phyloP scores from a whole-genome alignment of 2,113 vertebrate species.

The Micronisus gabar region DNA sequence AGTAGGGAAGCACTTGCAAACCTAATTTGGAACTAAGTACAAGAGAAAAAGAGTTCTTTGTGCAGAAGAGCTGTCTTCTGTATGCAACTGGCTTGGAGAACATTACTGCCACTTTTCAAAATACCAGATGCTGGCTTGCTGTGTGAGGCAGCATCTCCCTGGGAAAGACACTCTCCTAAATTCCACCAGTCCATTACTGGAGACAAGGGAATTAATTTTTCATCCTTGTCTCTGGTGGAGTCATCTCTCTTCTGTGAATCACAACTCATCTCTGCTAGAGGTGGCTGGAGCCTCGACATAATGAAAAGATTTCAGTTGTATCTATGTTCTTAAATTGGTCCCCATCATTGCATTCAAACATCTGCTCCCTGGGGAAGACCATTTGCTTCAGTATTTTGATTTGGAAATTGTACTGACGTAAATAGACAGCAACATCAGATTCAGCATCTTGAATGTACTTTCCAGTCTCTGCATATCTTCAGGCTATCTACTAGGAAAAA shows the following conservation, averaged over 20 bases:
- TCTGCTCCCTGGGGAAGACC: slow-evolving; percentile 5
- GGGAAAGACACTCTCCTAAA: not conserved
- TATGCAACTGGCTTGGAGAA: not conserved
- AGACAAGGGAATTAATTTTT: not conserved
- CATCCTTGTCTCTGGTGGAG: not conserved
- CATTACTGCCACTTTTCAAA: not conserved
- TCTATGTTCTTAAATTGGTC: not conserved
- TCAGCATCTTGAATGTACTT: slow-evolving; percentile 1
- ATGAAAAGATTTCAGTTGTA: not conserved
- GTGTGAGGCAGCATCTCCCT: not conserved
- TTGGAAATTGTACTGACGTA: slow-evolving; percentile 12
- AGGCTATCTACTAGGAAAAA: slow-evolving; percentile 4
- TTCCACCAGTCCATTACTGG: not conserved
- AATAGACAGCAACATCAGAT: slow-evolving; percentile 18
- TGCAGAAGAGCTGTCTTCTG: not conserved
- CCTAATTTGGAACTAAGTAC: not conserved
- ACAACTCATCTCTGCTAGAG: not conserved
- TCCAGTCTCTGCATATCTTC: slow-evolving; percentile 17
- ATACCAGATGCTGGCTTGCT: not conserved
- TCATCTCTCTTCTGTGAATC: not conserved
- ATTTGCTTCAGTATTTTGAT: slow-evolving; percentile 26
- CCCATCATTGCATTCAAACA: not conserved
- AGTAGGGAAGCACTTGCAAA: not conserved
- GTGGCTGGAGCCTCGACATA: not conserved
- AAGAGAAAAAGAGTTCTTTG: not conserved